These are phyloP conservation scores for Panopea generosa DNA, from an alignment of 2,888 invertebrate genomes.

Conservation along the genomic window DNA sequence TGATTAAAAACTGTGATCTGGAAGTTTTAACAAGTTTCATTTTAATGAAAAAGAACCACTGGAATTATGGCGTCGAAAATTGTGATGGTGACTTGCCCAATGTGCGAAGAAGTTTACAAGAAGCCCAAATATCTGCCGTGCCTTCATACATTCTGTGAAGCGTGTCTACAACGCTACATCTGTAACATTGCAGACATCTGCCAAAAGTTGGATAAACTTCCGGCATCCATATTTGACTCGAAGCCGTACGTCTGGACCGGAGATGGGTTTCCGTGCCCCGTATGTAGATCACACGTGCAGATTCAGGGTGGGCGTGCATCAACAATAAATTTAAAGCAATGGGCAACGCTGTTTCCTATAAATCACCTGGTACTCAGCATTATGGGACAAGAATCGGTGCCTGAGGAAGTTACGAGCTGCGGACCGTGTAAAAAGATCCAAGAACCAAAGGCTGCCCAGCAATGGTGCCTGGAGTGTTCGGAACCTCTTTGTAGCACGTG, in stretches of 20 bases:
- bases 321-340: constrained; percentile 30
- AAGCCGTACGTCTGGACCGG: constrained; percentile 63
- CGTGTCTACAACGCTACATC: constrained; percentile 56
- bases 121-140: constrained; percentile 61
- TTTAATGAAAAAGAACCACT: no score
- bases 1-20: no score
- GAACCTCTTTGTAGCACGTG: constrained; percentile 55
- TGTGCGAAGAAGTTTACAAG: constrained; percentile 55
- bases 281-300: constrained; percentile 52
- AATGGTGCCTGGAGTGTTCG: constrained; percentile 58
- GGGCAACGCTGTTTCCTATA: constrained; percentile 55
- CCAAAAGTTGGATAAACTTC: constrained; percentile 44
- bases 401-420: constrained; percentile 32
- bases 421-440: constrained; percentile 54
- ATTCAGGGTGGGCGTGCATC: constrained; percentile 18
- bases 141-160: constrained; percentile 60
- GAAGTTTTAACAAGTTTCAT: no score
- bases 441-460: constrained; percentile 44
- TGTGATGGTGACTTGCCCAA: constrained; percentile 53
- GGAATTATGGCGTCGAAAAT: constrained; percentile 36
- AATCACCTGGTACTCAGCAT: constrained; percentile 55
- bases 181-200: constrained; percentile 52
- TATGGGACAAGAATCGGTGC: constrained; percentile 41
- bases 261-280: constrained; percentile 62
- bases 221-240: constrained; percentile 61